Evolutionary conservation across 1,140 invertebrate genomes (phyloP), one percentile per base, ranked within the genome.

Genomic region (Drosophila triauraria): DNA sequence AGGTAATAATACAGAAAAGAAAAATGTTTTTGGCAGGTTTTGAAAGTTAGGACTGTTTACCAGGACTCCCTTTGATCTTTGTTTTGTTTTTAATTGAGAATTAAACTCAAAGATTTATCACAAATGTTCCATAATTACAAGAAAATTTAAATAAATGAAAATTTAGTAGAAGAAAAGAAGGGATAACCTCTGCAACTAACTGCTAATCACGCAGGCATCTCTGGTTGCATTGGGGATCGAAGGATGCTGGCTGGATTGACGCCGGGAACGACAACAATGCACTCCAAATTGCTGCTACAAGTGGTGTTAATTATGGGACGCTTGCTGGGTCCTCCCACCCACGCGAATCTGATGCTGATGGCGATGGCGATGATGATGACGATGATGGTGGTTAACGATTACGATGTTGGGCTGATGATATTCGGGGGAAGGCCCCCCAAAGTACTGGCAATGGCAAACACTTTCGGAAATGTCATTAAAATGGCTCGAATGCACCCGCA

Each of bases 401-500:
- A 48, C 35, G 65, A n/a, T 63, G 59, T 43, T 46, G 69, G 48
- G 50, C 13, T 46, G 64, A 30, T 71, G 50, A 64, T 64, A 70
- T 30, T 68, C 48, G 7, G 15, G 13, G 10, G 9, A n/a, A 38
- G 20, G 20, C 20, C 20, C 30, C 23, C 59, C 59, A 51, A 75
- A 76, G 62, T 81, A 42, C 40, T 56, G 3, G 51, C 60, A 46
- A 59, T 60, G 62, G 75, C 61, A 80, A 71, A 83, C 81, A 84
- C 81, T 83, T 76, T 69, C 44, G 65, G 20, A 71, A 75, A 83
- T 75, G 76, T 83, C 80, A 83, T 83, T 83, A 80, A 82, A 84
- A 70, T 80, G 63, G 63, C 60, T 72, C 80, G 63, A 58, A 46
- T 50, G 40, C 40, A 70, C 48, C 57, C 62, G 59, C 67, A 30